phyloP scores from a whole-genome alignment of 2,113 vertebrate species.

The Athene cunicularia region DNA sequence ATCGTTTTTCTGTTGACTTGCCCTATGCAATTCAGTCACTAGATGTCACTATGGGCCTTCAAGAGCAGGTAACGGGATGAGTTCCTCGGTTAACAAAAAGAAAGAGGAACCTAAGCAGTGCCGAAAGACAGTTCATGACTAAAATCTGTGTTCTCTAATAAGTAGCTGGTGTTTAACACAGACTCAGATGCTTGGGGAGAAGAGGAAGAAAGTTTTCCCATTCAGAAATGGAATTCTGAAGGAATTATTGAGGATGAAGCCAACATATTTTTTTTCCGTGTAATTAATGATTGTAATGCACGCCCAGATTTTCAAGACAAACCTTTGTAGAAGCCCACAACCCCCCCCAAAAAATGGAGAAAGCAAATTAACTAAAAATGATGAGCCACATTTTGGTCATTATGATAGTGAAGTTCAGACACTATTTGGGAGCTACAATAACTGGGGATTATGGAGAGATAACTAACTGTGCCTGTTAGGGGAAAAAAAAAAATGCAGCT shows the following conservation, averaged over 20 bases:
- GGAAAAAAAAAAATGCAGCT: neutral
- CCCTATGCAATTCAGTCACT: neutral
- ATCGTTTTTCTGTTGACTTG: neutral
- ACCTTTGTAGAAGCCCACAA: neutral
- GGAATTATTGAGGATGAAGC: neutral
- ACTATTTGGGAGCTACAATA: neutral
- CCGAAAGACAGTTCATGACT: fast-evolving
- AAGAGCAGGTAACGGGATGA: fast-evolving
- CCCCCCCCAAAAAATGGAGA: neutral
- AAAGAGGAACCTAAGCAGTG: neutral
- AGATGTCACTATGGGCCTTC: neutral
- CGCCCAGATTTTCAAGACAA: neutral
- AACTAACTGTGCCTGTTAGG: neutral
- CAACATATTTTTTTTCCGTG: fast-evolving
- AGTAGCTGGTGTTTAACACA: neutral
- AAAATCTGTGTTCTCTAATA: neutral
- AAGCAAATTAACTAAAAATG: neutral
- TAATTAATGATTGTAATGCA: fast-evolving
- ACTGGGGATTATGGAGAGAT: neutral
- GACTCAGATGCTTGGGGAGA: neutral
- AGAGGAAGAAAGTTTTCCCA: neutral
- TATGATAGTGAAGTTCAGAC: neutral
- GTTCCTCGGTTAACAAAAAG: neutral
- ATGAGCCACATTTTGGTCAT: neutral
- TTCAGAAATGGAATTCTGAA: neutral